Conservation (phyloP, 2,888 invertebrate species). For the Eupithecia insigniata region DNA sequence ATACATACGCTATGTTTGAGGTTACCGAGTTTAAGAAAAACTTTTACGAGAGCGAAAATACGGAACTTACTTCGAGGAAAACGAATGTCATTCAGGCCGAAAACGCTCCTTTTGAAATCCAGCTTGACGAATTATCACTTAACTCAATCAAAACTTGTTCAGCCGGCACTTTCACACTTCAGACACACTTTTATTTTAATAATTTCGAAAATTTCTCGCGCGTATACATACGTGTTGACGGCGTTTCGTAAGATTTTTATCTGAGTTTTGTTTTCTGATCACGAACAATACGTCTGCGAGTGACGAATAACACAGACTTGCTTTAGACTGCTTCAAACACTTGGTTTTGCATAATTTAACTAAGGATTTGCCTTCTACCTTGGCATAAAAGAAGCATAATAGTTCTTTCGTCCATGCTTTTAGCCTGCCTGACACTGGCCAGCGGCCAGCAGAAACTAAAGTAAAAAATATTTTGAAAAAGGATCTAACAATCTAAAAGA, state of each 20-base stretch:
- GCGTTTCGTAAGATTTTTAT: slow-evolving; percentile 65
- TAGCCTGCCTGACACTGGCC: neutral
- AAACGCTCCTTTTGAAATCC: slow-evolving; percentile 68
- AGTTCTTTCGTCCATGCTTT: neutral
- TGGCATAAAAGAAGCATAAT: neutral
- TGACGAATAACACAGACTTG: slow-evolving; percentile 33
- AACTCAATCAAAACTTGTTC: slow-evolving; percentile 35
- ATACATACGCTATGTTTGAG: slow-evolving; percentile 45
- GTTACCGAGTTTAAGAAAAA: slow-evolving; percentile 49
- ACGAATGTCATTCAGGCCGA: slow-evolving; percentile 56
- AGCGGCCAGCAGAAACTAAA: neutral
- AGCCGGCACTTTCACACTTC: slow-evolving; percentile 45
- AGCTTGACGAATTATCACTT: slow-evolving; percentile 52
- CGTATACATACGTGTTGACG: slow-evolving; percentile 41
- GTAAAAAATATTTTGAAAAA: neutral
- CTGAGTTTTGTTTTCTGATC: slow-evolving; percentile 69
- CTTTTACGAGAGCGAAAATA: slow-evolving; percentile 4
- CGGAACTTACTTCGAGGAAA: slow-evolving; percentile 53
- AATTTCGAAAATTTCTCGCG: slow-evolving; percentile 27
- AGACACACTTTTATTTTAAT: slow-evolving; percentile 27
- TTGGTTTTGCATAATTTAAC: slow-evolving; percentile 8
- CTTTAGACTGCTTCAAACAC: neutral
- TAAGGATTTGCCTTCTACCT: neutral
- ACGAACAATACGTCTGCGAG: slow-evolving; percentile 63
- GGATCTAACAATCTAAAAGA: neutral